Percentiles rank a stretch among this genome's conserved stretches.
phyloP scores from a whole-genome alignment of 2,113 vertebrate genomes.

The Chitala chitala region DNA sequence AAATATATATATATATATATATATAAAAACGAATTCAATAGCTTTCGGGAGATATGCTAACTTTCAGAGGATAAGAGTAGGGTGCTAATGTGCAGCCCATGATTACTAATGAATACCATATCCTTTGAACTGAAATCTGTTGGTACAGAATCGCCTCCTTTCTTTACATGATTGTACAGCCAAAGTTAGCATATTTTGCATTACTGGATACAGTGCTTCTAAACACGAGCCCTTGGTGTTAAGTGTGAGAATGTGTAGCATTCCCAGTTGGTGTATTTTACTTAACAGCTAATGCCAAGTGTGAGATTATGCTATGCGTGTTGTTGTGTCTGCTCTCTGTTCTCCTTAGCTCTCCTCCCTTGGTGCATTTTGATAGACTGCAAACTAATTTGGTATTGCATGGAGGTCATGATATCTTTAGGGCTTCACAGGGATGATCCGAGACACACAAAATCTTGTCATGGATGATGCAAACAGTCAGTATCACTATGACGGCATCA shows the following conservation, averaged over 20 bases:
- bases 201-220: background rate
- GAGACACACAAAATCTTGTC: slow-evolving; percentile 11
- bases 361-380: slow-evolving; percentile 16
- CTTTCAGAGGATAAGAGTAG: no score
- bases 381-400: slow-evolving; percentile 14
- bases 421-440: slow-evolving; percentile 12
- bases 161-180: no score
- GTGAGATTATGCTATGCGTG: background rate
- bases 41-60: no score
- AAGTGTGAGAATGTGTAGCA: background rate
- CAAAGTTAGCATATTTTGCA: slow-evolving; percentile 7
- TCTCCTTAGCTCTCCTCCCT: background rate
- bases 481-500: background rate
- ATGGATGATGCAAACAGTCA: slow-evolving; percentile 14
- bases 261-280: background rate
- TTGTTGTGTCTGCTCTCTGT: slow-evolving; percentile 2
- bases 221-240: background rate
- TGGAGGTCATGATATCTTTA: slow-evolving; percentile 12
- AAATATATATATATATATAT: no score
- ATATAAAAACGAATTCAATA: no score
- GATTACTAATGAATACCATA: no score
- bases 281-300: slow-evolving; percentile 13
- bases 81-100: no score
- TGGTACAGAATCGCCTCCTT: no score
- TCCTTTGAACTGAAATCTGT: no score